Evolutionary conservation across 53 echinoderm and acorn worm species (phyloP).

Genomic region (Pentamera pediparva): DNA sequence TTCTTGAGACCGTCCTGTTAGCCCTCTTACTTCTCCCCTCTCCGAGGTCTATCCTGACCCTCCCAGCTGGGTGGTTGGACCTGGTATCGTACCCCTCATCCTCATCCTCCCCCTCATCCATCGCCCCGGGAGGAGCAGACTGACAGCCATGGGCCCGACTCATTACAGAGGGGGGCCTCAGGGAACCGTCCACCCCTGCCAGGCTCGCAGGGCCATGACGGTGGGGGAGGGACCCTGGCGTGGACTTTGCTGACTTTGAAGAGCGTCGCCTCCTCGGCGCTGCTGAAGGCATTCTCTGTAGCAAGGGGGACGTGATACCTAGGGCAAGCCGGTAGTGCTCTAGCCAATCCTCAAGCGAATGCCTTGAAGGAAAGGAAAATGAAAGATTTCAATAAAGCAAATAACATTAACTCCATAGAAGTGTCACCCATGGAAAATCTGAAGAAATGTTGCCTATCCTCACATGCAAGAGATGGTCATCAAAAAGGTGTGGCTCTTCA

Average conservation of each 20-base stretch:
- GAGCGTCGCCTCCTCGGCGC: constrained; percentile 33
- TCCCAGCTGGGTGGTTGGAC: not conserved
- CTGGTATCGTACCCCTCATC: constrained; percentile 3
- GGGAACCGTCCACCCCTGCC: not conserved
- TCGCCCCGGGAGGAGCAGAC: constrained; percentile 7
- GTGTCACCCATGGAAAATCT: too few relatives aligned
- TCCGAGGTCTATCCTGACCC: constrained; percentile 21
- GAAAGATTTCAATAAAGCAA: too few relatives aligned
- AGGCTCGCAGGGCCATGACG: not conserved
- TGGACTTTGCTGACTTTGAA: constrained; percentile 83
- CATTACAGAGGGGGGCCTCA: constrained; percentile 45
- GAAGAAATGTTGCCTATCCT: too few relatives aligned
- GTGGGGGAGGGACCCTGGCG: constrained; percentile 26
- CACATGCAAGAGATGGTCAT: too few relatives aligned
- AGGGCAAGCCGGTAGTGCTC: constrained; percentile 84
- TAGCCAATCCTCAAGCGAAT: constrained; percentile 85
- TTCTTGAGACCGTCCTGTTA: constrained; percentile 22
- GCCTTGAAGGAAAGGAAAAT: too few relatives aligned
- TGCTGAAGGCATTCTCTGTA: constrained; percentile 37
- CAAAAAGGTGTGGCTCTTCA: too few relatives aligned
- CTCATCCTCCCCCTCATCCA: not conserved
- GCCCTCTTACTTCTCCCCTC: constrained; percentile 1
- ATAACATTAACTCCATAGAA: too few relatives aligned
- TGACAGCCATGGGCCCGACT: constrained; percentile 9
- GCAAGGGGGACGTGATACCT: constrained; percentile 61